phyloP scores from a whole-genome alignment of 2,797 vertebrate genomes.

The Thunnus albacares region DNA sequence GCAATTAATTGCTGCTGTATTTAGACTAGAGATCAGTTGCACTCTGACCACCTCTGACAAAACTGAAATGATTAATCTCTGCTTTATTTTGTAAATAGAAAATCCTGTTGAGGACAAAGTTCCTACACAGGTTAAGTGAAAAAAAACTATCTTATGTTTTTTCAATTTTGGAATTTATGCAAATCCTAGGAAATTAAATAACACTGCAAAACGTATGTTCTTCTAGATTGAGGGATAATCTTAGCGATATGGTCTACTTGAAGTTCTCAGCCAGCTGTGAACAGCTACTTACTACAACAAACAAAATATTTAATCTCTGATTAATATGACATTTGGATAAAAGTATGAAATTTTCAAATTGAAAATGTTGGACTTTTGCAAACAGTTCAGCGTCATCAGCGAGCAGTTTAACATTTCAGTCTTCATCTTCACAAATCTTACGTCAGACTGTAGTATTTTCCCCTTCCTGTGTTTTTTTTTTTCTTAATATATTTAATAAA shows the following conservation, averaged over 20 bases:
- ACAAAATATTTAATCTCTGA: background rate
- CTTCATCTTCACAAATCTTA: background rate
- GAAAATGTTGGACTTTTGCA: background rate
- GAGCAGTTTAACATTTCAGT: background rate
- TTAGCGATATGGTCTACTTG: too few species aligned
- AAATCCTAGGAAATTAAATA: background rate
- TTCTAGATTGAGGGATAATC: too few species aligned
- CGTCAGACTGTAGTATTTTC: slow-evolving; percentile 2
- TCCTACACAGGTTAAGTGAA: too few species aligned
- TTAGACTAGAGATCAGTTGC: too few species aligned
- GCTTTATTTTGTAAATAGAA: background rate
- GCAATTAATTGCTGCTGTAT: too few species aligned
- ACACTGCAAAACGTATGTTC: background rate
- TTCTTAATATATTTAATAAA: slow-evolving; percentile 27
- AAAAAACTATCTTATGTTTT: background rate
- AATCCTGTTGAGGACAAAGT: background rate
- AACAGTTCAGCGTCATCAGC: background rate
- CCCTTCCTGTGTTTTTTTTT: background rate
- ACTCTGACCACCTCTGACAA: background rate
- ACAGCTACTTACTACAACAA: background rate
- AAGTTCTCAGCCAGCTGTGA: too few species aligned
- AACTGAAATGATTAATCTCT: background rate
- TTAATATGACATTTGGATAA: background rate
- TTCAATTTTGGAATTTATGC: background rate
- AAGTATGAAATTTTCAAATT: background rate